phyloP scores from a whole-genome alignment of 2,888 invertebrate genomes.

The Pyrrhosoma nymphula region DNA sequence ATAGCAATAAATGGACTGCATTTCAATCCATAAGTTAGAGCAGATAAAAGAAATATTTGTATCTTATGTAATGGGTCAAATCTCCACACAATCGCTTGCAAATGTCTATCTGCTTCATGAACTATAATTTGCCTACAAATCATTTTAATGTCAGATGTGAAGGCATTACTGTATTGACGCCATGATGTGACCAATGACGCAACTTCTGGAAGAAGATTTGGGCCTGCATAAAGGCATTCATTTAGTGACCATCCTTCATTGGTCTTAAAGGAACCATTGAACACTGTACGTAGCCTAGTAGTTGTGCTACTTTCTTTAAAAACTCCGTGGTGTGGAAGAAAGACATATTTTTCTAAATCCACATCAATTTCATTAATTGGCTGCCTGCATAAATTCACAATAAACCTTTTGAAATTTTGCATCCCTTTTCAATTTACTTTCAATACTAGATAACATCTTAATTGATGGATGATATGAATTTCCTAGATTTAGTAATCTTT shows the following conservation, averaged over 20 bases:
- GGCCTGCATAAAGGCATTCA: constrained; percentile 4
- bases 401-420: too few relatives aligned
- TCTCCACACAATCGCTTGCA: too few relatives aligned
- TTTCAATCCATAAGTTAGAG: background rate
- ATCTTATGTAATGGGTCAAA: too few relatives aligned
- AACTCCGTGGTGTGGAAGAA: too few relatives aligned
- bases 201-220: background rate
- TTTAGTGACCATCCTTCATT: too few relatives aligned
- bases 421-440: too few relatives aligned
- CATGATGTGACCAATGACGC: background rate
- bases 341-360: too few relatives aligned
- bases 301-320: background rate
- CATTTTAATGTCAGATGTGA: background rate
- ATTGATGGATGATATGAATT: too few relatives aligned
- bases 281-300: background rate
- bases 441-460: too few relatives aligned
- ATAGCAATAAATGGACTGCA: constrained; percentile 11
- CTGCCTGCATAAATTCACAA: too few relatives aligned
- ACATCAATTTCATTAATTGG: too few relatives aligned
- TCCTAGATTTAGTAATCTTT: too few relatives aligned
- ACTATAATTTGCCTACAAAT: constrained; percentile 24
- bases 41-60: background rate
- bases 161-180: background rate
- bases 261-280: background rate
- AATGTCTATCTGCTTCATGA: background rate